These are phyloP conservation scores for Cygnus atratus DNA, from an alignment of 2,113 vertebrate species.

Conservation along the genomic window DNA sequence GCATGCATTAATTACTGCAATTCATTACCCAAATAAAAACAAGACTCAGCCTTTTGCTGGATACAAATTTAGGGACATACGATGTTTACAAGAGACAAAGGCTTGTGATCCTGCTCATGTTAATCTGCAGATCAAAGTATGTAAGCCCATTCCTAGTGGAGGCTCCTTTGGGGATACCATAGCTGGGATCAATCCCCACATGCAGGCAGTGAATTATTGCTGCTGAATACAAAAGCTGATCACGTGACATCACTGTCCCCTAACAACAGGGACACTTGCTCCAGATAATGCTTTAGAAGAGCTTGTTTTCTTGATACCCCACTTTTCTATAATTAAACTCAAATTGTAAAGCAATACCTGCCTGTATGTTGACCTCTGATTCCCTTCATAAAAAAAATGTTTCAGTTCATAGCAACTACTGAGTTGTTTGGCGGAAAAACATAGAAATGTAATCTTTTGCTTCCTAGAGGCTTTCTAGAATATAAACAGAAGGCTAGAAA, in stretches of 20 bases:
- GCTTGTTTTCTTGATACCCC: conserved; percentile 79
- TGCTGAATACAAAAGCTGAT: conserved; percentile 90
- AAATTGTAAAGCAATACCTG: conserved; percentile 73
- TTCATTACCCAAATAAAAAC: conserved; percentile 98
- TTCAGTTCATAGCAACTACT: conserved; percentile 32
- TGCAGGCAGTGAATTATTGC: conserved; percentile 92
- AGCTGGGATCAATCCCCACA: conserved; percentile 85
- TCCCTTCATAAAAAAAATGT: conserved; percentile 69
- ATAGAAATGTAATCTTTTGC: conserved; percentile 49
- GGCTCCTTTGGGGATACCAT: conserved; percentile 85
- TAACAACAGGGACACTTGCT: conserved; percentile 78
- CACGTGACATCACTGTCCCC: conserved; percentile 83
- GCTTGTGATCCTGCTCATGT: conserved; percentile 83
- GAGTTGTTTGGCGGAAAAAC: conserved; percentile 52
- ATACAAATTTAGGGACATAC: conserved; percentile 85
- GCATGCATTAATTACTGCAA: conserved; percentile 96
- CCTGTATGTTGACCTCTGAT: conserved; percentile 67
- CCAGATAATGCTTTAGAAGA: conserved; percentile 76
- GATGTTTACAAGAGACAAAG: conserved; percentile 89
- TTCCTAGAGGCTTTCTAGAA: conserved; percentile 53
- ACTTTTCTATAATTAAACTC: conserved; percentile 75
- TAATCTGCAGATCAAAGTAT: conserved; percentile 90
- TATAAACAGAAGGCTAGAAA: conserved; percentile 57
- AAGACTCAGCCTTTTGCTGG: conserved; percentile 87
- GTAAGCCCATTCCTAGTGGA: conserved; percentile 81